These are phyloP conservation scores for Micrasema minimum DNA, from an alignment of 1,140 invertebrate genomes.

Conservation along the genomic window DNA sequence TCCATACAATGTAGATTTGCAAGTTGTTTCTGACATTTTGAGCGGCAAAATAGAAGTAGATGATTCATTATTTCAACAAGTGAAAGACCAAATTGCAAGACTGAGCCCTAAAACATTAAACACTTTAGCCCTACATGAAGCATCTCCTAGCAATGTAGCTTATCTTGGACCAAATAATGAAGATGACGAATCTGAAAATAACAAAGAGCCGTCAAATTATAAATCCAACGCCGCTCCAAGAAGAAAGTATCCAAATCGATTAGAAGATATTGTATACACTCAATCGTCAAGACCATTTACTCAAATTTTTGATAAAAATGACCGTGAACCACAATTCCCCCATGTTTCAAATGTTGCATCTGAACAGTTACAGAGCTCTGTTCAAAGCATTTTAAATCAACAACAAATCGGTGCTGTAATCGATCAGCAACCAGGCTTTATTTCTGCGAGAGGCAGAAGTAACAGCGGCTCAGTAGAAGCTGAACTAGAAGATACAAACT, in stretches of 20 bases:
- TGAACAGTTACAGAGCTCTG: slow-evolving; percentile 55
- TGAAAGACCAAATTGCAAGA: slow-evolving; percentile 59
- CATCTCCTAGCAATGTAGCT: slow-evolving; percentile 59
- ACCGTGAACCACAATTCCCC: slow-evolving; percentile 37
- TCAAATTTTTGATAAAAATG: slow-evolving; percentile 31
- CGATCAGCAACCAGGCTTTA: slow-evolving; percentile 58
- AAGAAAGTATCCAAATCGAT: slow-evolving; percentile 6
- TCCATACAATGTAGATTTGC: slow-evolving; percentile 64
- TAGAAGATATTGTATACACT: slow-evolving; percentile 11
- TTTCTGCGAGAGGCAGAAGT: slow-evolving; percentile 54
- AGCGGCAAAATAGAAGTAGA: slow-evolving; percentile 61
- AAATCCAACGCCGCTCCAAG: slow-evolving; percentile 15
- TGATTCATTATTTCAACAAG: slow-evolving; percentile 57
- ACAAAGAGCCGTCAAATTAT: slow-evolving; percentile 34
- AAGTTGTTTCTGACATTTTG: slow-evolving; percentile 64
- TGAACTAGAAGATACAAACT: slow-evolving; percentile 15
- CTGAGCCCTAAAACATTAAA: slow-evolving; percentile 59
- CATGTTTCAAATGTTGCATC: slow-evolving; percentile 42
- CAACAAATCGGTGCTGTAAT: slow-evolving; percentile 65
- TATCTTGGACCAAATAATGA: slow-evolving; percentile 34
- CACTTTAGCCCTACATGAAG: slow-evolving; percentile 61
- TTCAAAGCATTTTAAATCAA: slow-evolving; percentile 60
- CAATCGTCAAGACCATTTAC: slow-evolving; percentile 30
- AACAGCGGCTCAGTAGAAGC: slow-evolving; percentile 1
- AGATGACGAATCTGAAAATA: slow-evolving; percentile 10